Evolutionary conservation across 2,113 vertebrate species (phyloP).

Genomic region (Brachyhypopomus occidentalis): DNA sequence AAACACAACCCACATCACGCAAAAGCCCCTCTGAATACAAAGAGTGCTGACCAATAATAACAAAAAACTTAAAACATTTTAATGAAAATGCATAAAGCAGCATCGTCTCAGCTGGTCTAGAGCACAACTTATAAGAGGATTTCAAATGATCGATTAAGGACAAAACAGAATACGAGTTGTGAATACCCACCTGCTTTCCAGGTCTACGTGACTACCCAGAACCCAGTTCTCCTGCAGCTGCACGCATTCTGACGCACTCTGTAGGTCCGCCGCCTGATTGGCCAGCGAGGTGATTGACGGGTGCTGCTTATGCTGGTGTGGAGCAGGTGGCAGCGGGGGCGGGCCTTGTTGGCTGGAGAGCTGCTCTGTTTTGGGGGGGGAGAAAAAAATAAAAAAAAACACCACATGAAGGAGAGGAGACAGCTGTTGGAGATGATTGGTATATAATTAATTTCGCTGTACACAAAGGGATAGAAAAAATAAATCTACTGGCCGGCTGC

Average conservation of each 20-base stretch:
- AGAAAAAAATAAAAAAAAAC: slow-evolving; percentile 52
- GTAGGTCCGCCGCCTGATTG: slow-evolving; percentile 96
- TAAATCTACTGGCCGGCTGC: neutral
- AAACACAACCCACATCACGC: no score
- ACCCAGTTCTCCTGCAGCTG: slow-evolving; percentile 99
- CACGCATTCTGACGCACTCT: slow-evolving; percentile 98
- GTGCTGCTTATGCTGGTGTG: slow-evolving; percentile 90
- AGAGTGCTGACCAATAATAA: no score
- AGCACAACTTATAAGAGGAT: no score
- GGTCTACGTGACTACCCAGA: slow-evolving; percentile 97
- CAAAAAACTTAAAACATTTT: no score
- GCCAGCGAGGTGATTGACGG: slow-evolving; percentile 96
- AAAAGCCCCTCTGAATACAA: no score
- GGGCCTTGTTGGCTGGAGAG: slow-evolving; percentile 87
- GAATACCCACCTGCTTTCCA: slow-evolving; percentile 93
- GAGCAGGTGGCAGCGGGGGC: slow-evolving; percentile 88
- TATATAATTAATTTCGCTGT: slow-evolving; percentile 26
- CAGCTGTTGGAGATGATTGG: slow-evolving; percentile 27
- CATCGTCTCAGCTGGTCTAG: no score
- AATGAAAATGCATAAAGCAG: no score
- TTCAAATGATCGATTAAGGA: no score
- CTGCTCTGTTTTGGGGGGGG: slow-evolving; percentile 78
- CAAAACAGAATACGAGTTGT: neutral
- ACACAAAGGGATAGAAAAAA: neutral
- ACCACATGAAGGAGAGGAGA: neutral